Evolutionary conservation across 2,888 invertebrate species (phyloP), one percentile per base, ranked within the genome.

Genomic region (Apodemia mormo): DNA sequence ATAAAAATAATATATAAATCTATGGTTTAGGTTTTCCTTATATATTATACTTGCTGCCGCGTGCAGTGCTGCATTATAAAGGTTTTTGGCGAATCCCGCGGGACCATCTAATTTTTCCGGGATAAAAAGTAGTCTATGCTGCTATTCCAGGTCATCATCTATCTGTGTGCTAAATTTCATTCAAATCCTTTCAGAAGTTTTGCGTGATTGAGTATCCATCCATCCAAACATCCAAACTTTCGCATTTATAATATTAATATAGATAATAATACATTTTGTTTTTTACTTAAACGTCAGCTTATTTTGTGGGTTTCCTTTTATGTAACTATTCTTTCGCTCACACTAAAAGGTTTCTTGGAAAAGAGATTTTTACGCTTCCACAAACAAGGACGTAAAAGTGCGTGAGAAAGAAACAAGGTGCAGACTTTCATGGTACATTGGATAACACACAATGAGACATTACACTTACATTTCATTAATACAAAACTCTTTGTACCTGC

Each of bases 351-450:
- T 66, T 66, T 52, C n/a, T 14, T 37, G 33, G 61, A 37, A 61
- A 33, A 64, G 33, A 64, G 75, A 82, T 82, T 81, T 84, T 85
- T 79, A 82, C 82, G 83, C 81, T 81, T 78, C 81, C 80, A 76
- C 78, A 81, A 82, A 83, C 81, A 81, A 82, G 78, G 77, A 79
- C 78, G 80, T 81, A 80, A 75, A 80, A 85, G 81, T 82, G 83
- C 85, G 86, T 89, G 88, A 85, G 88, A 89, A 88, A 80, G 81
- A 84, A 84, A 85, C 88, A 89, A 87, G 86, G 81, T 84, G 86
- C 76, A 80, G 77, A 77, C 80, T 74, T 75, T 76, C 74, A 79
- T 81, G 81, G 80, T 79, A 79, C 81, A 80, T 76, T 78, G 82
- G 80, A 82, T 80, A 82, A 81, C 79, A 77, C 75, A 77, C 85